Evolutionary conservation across 35 echinoderm and acorn worm genomes (phyloP).

Genomic region (Lytechinus variegatus): DNA sequence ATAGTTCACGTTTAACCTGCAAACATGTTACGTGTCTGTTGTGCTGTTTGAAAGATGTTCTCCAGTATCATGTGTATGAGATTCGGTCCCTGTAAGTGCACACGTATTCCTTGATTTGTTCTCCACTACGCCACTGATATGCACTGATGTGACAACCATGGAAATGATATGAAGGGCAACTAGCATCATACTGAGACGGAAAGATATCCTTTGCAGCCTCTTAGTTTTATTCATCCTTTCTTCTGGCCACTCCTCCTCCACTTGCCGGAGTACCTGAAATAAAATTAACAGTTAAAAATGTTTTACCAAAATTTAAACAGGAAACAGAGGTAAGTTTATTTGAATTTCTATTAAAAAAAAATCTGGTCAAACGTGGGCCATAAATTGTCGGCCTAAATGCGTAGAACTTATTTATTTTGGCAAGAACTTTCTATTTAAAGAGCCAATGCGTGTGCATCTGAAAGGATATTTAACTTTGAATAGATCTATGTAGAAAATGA

Average conservation of each 20-base stretch:
- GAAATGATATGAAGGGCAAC: neutral
- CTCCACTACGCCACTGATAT: neutral
- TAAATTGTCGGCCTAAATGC: no score
- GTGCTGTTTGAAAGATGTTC: neutral
- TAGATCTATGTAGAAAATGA: no score
- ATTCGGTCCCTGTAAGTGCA: neutral
- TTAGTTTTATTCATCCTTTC: neutral
- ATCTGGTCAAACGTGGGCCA: no score
- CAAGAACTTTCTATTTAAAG: no score
- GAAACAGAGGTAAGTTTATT: no score
- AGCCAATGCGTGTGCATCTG: no score
- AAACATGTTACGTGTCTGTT: neutral
- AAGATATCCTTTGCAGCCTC: neutral
- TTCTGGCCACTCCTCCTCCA: neutral
- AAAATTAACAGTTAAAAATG: no score
- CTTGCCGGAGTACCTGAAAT: neutral
- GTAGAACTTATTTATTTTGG: no score
- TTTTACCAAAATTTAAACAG: no score
- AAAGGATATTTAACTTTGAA: no score
- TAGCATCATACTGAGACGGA: neutral
- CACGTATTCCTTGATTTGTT: neutral
- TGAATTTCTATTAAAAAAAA: no score
- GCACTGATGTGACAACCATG: neutral
- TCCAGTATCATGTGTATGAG: neutral
- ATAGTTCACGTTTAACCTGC: no score